Evolutionary conservation across 2,797 vertebrate genomes (phyloP).

Genomic region (Aeoliscus strigatus): DNA sequence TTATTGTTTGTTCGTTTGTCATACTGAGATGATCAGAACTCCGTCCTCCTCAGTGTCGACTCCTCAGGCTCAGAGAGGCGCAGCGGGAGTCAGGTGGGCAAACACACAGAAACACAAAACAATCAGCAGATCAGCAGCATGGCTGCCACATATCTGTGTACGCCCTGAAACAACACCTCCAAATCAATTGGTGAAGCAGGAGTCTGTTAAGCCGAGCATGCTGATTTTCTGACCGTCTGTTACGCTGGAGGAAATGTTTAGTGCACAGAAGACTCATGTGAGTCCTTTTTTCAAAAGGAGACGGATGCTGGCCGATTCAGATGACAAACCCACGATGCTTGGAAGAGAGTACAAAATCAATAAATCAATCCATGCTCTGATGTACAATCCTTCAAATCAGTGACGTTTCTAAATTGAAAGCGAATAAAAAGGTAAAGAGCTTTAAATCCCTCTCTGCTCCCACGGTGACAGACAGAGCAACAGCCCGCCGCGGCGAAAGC

Average conservation of each 20-base stretch:
- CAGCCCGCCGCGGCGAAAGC: constrained; percentile 48
- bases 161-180: too few species aligned
- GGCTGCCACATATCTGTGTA: too few species aligned
- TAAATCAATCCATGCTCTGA: constrained; percentile 17
- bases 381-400: constrained; percentile 4
- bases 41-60: too few species aligned
- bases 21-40: too few species aligned
- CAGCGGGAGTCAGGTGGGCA: too few species aligned
- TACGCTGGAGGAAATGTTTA: constrained; percentile 26
- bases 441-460: constrained; percentile 45
- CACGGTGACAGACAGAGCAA: constrained; percentile 45
- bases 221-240: constrained; percentile 24
- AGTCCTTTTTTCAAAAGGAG: constrained; percentile 3
- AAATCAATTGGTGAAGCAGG: too few species aligned
- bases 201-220: constrained; percentile 10
- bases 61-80: too few species aligned
- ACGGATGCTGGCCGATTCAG: constrained; percentile 1
- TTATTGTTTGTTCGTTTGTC: too few species aligned
- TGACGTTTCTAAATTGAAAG: too few species aligned
- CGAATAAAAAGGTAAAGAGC: constrained; percentile 33
- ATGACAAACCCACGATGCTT: constrained; percentile 3
- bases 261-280: constrained; percentile 31
- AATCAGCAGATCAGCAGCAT: too few species aligned
- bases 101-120: too few species aligned
- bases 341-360: constrained; percentile 22